Conservation (phyloP, 2,888 invertebrate species). For the Orgyia antiqua region DNA sequence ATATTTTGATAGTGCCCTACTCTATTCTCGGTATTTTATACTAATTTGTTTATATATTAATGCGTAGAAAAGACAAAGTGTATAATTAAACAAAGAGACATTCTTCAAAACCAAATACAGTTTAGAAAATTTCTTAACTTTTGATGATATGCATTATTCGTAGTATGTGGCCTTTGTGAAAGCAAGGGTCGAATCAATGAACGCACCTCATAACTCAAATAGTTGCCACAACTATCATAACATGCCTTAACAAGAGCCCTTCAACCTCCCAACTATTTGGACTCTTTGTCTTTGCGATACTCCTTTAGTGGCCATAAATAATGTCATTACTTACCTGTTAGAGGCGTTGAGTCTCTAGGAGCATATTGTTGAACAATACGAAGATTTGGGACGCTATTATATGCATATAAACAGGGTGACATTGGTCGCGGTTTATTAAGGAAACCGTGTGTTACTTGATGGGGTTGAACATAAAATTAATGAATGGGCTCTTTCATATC, state of each 20-base stretch:
- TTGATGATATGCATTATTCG: slow-evolving; percentile 26
- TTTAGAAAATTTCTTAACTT: slow-evolving; percentile 21
- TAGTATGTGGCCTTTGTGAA: slow-evolving; percentile 18
- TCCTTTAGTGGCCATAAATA: slow-evolving; percentile 67
- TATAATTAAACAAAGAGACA: slow-evolving; percentile 9
- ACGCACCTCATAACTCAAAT: slow-evolving; percentile 30
- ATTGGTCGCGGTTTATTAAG: slow-evolving; percentile 55
- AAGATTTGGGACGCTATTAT: slow-evolving; percentile 64
- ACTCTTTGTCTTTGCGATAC: slow-evolving; percentile 53
- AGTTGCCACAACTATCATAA: slow-evolving; percentile 48
- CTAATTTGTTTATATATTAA: too few species aligned
- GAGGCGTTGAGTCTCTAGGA: slow-evolving; percentile 39
- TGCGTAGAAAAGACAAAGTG: too few species aligned
- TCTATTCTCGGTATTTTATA: too few species aligned
- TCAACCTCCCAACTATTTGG: slow-evolving; percentile 42
- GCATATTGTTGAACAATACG: slow-evolving; percentile 68
- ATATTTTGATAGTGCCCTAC: too few species aligned
- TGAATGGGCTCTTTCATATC: slow-evolving; percentile 24
- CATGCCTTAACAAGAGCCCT: slow-evolving; percentile 39
- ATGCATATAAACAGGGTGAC: slow-evolving; percentile 60
- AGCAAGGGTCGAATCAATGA: slow-evolving; percentile 29
- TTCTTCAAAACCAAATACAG: slow-evolving; percentile 18
- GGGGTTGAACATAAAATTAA: slow-evolving; percentile 29
- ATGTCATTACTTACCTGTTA: slow-evolving; percentile 72
- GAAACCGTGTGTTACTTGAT: slow-evolving; percentile 31